Evolutionary conservation across 2,113 vertebrate genomes (phyloP).

Genomic region (Platycercus adscitus): DNA sequence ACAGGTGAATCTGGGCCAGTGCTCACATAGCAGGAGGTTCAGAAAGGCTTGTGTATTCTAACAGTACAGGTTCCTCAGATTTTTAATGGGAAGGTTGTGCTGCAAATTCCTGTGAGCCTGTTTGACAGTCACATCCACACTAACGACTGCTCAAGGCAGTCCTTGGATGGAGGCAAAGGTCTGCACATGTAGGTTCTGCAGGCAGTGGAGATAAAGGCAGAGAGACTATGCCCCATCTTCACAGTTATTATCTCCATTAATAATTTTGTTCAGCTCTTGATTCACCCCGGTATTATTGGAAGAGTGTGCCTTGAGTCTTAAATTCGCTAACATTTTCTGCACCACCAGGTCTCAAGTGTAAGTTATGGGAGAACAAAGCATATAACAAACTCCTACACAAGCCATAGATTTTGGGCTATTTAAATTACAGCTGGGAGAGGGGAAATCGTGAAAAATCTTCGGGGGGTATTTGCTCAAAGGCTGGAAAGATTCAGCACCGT

Average conservation of each 20-base stretch:
- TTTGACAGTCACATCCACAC: neutral
- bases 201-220: neutral
- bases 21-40: neutral
- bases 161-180: neutral
- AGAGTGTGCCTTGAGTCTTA: neutral
- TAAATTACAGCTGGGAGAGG: slow-evolving; percentile 38
- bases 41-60: neutral
- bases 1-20: neutral
- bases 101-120: neutral
- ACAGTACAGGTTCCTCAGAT: neutral
- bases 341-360: neutral
- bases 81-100: neutral
- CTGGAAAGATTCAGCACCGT: slow-evolving; percentile 55
- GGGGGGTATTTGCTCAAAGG: slow-evolving; percentile 50
- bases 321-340: neutral
- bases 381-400: slow-evolving; percentile 43
- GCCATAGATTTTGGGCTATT: slow-evolving; percentile 47
- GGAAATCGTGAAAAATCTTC: slow-evolving; percentile 29
- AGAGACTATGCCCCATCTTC: neutral
- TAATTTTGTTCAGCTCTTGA: neutral
- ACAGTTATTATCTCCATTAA: slow-evolving; percentile 35
- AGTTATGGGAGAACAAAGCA: slow-evolving; percentile 57
- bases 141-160: neutral
- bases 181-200: neutral
- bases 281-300: slow-evolving; percentile 10